Conservation (phyloP, 2,888 invertebrate species). For the Cosmorhoe ocellata region DNA sequence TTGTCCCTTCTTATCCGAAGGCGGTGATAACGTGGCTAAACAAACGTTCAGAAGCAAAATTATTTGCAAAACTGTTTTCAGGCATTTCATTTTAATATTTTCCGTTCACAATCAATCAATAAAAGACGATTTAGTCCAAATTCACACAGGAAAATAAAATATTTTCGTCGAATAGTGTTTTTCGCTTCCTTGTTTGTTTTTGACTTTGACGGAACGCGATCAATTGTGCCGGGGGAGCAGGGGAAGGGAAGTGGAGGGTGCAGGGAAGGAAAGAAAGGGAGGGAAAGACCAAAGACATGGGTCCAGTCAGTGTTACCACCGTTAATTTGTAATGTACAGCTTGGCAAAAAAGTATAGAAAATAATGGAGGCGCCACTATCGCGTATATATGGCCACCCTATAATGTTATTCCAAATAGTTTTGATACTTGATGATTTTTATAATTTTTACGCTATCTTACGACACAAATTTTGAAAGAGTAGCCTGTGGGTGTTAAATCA, state of each 20-base stretch:
- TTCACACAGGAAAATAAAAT: background rate
- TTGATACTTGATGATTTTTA: too few relatives aligned
- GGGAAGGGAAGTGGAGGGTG: background rate
- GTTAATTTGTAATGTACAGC: too few relatives aligned
- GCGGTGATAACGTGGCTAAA: conserved; percentile 73
- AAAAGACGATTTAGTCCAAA: background rate
- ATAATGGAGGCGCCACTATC: too few relatives aligned
- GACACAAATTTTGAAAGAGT: too few relatives aligned
- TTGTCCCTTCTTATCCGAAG: conserved; percentile 71
- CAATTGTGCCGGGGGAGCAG: conserved; percentile 6
- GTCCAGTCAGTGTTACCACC: too few relatives aligned
- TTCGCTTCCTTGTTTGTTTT: background rate
- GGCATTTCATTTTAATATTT: conserved; percentile 55
- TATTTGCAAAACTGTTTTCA: conserved; percentile 58
- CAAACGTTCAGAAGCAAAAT: conserved; percentile 63
- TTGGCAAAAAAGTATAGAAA: too few relatives aligned
- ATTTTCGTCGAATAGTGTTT: background rate
- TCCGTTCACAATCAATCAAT: background rate
- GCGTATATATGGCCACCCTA: too few relatives aligned
- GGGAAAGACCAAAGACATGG: too few relatives aligned
- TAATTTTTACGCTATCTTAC: too few relatives aligned
- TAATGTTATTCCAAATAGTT: too few relatives aligned
- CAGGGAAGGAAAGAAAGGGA: background rate
- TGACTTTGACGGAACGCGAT: conserved; percentile 10
- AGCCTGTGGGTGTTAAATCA: too few relatives aligned